Evolutionary conservation across 2,797 vertebrate species (phyloP), one percentile per base, ranked within the genome.

Genomic region (Poeciliopsis turneri): DNA sequence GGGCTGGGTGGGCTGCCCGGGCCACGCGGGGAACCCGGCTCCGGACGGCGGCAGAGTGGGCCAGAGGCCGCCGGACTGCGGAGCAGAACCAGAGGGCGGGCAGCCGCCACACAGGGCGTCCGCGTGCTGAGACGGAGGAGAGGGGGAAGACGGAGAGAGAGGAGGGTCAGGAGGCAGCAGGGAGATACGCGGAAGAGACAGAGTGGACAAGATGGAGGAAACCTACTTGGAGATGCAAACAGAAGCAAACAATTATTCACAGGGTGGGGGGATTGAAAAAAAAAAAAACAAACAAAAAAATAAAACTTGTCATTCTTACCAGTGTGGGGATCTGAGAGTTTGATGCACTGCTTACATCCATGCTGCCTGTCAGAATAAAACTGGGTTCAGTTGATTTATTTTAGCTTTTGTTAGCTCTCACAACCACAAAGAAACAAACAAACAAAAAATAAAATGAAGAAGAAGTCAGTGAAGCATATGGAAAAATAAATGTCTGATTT

Each of bases 261-360:
- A 84, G 68, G 5, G 0, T 39, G 55, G 46, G 16, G 20, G 39
- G 36, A 9, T 33, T 25, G 45, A 71, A 11, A 1, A 74, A 23
- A 51, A 2, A 25, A 53, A 23, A 23, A 16, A 0, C 0, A 46
- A 46, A 0, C 0, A 45, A 46, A 15, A 4, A 47, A 16, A 47
- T 5, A 5, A 47, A 30, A 53, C 77, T 5, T 39, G 9, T 79
- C 2, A 45, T 68, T 90, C 93, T 93, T 90, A 93, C 88, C 91
- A 84, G 69, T 30, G 89, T 41, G n/a, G 89, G 59, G 12, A 82
- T 81, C 77, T 91, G 88, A 90, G 76, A 79, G 78, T 88, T 82
- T 80, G 90, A 82, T n/a, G 89, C 66, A 77, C 47, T 93, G 91
- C 93, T 94, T 92, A 93, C 93, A 80, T 95, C 92, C 94, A 95